phyloP scores from a whole-genome alignment of 2,888 invertebrate species.

The Diarsia mendica region DNA sequence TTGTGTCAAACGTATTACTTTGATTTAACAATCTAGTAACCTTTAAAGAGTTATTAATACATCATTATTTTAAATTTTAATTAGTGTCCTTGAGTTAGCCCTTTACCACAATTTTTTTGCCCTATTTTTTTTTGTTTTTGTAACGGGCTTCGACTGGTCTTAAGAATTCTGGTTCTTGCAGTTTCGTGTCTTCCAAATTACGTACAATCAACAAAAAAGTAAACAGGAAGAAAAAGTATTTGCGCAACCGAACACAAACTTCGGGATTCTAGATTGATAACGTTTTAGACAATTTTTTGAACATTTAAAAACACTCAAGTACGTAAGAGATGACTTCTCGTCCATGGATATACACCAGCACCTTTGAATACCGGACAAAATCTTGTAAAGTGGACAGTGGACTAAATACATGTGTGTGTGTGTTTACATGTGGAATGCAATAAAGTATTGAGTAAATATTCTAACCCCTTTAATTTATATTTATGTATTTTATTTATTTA shows the following conservation, averaged over 20 bases:
- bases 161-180: conserved; percentile 17
- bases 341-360: not conserved
- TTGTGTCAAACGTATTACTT: not conserved
- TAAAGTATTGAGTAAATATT: not conserved
- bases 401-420: not conserved
- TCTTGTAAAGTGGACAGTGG: not conserved
- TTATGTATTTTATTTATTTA: no score
- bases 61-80: not conserved
- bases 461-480: not conserved
- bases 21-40: not conserved
- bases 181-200: not conserved
- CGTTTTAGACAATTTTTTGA: no score
- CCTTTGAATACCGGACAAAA: not conserved
- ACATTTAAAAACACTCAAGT: not conserved
- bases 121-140: conserved; percentile 1
- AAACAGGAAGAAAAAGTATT: no score
- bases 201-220: not conserved
- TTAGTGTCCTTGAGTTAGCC: not conserved
- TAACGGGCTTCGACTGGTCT: conserved; percentile 4
- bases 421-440: no score
- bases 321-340: not conserved
- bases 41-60: not conserved
- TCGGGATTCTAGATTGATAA: not conserved
- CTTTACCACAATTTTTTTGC: not conserved
- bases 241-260: not conserved